phyloP scores from a whole-genome alignment of 1,140 invertebrate species.

The Eulimnadia texana region DNA sequence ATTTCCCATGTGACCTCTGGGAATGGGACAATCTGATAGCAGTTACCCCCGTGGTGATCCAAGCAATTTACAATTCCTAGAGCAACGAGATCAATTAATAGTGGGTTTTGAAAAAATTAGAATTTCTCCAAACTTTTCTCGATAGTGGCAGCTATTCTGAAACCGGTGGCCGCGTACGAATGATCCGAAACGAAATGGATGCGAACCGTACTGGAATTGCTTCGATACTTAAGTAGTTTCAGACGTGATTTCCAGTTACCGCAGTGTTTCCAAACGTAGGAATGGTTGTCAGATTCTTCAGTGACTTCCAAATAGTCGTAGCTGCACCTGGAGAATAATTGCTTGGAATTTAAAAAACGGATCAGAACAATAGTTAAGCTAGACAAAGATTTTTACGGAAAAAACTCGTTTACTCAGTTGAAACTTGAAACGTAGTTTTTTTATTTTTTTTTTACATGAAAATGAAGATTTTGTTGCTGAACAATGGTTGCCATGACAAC shows the following conservation, averaged over 20 bases:
- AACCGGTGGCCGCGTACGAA: not conserved
- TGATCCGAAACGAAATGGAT: not conserved
- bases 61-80: not conserved
- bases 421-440: no score
- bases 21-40: conserved; percentile 54
- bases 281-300: not conserved
- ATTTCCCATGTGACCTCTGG: conserved; percentile 55
- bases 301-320: not conserved
- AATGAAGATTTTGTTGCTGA: no score
- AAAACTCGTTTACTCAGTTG: no score
- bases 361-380: not conserved
- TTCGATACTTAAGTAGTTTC: conserved; percentile 41
- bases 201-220: not conserved
- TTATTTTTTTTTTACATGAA: no score
- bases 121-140: not conserved
- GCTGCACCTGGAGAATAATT: not conserved
- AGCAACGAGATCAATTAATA: not conserved
- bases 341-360: not conserved
- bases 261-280: conserved; percentile 34
- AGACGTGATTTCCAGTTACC: conserved; percentile 56
- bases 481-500: no score
- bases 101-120: not conserved
- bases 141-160: not conserved
- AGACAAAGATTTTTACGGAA: not conserved
- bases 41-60: conserved; percentile 27